phyloP scores from a whole-genome alignment of 2,113 vertebrate genomes.

The Anolis carolinensis region DNA sequence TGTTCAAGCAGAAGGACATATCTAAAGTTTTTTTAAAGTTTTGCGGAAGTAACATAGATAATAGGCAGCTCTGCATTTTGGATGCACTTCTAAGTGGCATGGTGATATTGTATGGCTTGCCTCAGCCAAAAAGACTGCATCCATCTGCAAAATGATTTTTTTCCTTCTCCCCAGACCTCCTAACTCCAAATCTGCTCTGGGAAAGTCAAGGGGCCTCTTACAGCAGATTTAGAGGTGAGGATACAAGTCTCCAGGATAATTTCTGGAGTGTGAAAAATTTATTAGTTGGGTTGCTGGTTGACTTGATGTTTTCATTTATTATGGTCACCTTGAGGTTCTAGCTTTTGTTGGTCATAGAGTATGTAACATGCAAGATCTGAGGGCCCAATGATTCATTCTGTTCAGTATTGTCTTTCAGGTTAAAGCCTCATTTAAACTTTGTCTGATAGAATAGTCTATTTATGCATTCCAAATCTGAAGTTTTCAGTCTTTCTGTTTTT shows the following conservation, averaged over 20 bases:
- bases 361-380: background rate
- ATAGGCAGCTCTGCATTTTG: background rate
- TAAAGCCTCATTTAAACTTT: background rate
- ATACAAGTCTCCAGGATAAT: background rate
- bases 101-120: background rate
- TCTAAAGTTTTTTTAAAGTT: background rate
- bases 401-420: background rate
- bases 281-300: background rate
- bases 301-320: fast-evolving
- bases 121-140: background rate
- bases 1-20: background rate
- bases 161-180: background rate
- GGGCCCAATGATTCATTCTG: background rate
- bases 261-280: background rate
- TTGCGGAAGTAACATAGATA: background rate
- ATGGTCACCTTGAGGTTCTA: background rate
- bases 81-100: background rate
- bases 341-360: background rate
- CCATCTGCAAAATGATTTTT: background rate
- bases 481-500: constrained; percentile 45
- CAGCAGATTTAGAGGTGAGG: background rate
- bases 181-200: background rate
- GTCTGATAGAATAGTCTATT: background rate
- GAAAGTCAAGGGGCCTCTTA: background rate
- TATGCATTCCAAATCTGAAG: background rate